These are phyloP conservation scores for Nylanderia fulva DNA, from an alignment of 1,140 invertebrate genomes.

Conservation along the genomic window DNA sequence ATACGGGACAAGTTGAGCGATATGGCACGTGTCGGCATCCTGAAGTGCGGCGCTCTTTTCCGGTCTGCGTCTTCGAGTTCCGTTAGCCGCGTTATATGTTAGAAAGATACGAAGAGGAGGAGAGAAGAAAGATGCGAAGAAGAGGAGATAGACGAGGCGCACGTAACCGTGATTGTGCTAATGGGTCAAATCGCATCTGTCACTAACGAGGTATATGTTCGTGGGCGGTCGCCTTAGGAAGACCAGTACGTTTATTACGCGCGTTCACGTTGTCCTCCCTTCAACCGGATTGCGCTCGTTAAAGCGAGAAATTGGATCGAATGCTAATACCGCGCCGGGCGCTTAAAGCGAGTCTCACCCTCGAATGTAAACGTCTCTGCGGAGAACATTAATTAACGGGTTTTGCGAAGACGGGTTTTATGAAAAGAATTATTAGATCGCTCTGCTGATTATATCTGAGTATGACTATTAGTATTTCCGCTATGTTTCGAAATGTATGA, in stretches of 20 bases:
- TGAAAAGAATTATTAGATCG: conserved; percentile 41
- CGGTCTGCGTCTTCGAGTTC: conserved; percentile 75
- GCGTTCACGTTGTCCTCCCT: conserved; percentile 7
- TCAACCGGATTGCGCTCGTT: conserved; percentile 48
- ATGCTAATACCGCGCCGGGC: conserved; percentile 19
- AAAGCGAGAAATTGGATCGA: conserved; percentile 55
- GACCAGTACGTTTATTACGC: conserved; percentile 29
- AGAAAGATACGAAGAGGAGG: not conserved
- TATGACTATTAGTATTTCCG: conserved; percentile 37
- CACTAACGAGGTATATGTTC: conserved; percentile 61
- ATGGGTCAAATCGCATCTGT: conserved; percentile 75
- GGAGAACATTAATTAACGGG: conserved; percentile 35
- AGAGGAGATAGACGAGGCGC: conserved; percentile 19
- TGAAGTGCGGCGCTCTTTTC: conserved; percentile 75
- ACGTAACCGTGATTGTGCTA: conserved; percentile 74
- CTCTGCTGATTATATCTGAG: not conserved
- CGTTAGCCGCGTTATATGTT: conserved; percentile 70
- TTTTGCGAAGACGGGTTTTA: not conserved
- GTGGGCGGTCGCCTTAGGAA: conserved; percentile 41
- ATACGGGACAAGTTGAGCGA: conserved; percentile 75
- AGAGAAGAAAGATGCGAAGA: not conserved
- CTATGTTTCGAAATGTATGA: not conserved
- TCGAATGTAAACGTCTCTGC: conserved; percentile 31
- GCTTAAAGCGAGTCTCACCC: not conserved
- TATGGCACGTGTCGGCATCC: conserved; percentile 79